Conservation (phyloP, 1,140 invertebrate genomes). For the Acarapis woodi region DNA sequence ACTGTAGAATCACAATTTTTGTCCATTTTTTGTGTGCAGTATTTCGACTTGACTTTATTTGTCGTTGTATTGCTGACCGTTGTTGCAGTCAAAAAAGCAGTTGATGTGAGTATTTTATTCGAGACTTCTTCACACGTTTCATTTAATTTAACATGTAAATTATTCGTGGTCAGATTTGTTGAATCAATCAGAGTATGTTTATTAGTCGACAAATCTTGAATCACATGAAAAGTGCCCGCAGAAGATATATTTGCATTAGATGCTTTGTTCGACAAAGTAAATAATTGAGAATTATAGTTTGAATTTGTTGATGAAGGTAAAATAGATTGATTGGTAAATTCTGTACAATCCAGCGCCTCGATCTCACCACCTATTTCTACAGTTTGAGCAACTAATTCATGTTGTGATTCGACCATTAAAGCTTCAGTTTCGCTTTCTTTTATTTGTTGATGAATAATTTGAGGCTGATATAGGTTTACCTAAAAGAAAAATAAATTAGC, state of each 20-base stretch:
- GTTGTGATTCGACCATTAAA: not conserved
- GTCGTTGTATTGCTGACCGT: too few relatives aligned
- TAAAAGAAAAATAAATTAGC: conserved; percentile 3
- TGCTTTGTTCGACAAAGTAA: not conserved
- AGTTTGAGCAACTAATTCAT: not conserved
- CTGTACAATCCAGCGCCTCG: not conserved
- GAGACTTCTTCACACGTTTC: too few relatives aligned
- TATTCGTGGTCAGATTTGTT: too few relatives aligned
- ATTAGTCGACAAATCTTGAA: too few relatives aligned
- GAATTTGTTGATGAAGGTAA: not conserved
- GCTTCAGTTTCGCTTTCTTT: not conserved
- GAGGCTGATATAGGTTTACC: not conserved
- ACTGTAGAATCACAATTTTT: not conserved
- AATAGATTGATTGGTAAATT: not conserved
- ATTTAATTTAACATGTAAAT: too few relatives aligned
- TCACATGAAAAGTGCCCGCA: too few relatives aligned
- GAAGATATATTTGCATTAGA: too few relatives aligned
- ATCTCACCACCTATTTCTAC: not conserved
- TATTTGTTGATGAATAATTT: not conserved
- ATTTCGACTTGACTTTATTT: too few relatives aligned
- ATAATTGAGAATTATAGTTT: not conserved
- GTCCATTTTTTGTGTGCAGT: not conserved
- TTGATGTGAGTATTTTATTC: too few relatives aligned
- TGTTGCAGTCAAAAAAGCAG: too few relatives aligned
- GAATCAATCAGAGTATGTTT: too few relatives aligned